phyloP scores from a whole-genome alignment of 2,113 vertebrate genomes.

The Cyprinodon tularosa region DNA sequence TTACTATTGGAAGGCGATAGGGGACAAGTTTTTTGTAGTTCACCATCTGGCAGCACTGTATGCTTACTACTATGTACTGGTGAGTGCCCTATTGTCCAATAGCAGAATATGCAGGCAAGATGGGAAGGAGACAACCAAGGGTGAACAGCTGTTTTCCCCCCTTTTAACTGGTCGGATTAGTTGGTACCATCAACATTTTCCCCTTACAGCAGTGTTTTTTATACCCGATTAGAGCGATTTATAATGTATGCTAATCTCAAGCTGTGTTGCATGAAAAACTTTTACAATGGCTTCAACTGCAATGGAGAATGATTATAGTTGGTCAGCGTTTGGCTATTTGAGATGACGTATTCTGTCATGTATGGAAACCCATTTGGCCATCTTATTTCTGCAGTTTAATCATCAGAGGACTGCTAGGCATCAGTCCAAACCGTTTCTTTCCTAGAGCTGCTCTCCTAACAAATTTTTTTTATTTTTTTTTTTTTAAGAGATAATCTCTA shows the following conservation, averaged over 20 bases:
- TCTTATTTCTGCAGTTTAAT: background rate
- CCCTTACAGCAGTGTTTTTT: background rate
- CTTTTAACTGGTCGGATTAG: slow-evolving; percentile 24
- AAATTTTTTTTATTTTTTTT: background rate
- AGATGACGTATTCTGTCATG: background rate
- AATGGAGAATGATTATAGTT: background rate
- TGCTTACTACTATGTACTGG: slow-evolving; percentile 96
- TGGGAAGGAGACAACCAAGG: slow-evolving; percentile 72
- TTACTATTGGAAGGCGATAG: slow-evolving; percentile 96
- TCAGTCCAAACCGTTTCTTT: background rate
- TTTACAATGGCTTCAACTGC: background rate
- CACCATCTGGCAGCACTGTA: slow-evolving; percentile 93
- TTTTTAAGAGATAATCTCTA: background rate
- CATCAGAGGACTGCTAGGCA: background rate
- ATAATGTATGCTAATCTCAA: background rate
- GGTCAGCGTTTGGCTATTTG: background rate
- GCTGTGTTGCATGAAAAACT: background rate
- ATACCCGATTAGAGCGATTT: background rate
- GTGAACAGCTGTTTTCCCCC: slow-evolving; percentile 72
- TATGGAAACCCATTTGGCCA: too few relatives aligned
- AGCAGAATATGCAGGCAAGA: slow-evolving; percentile 78
- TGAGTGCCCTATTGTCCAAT: slow-evolving; percentile 86
- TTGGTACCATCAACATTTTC: background rate
- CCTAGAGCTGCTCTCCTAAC: background rate
- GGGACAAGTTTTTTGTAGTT: slow-evolving; percentile 94